A percentile compares a stretch with the other conserved stretches of the same genome.
Evolutionary conservation across 2,797 vertebrate species (phyloP).

Genomic region (Rhabdophis nuchalis): DNA sequence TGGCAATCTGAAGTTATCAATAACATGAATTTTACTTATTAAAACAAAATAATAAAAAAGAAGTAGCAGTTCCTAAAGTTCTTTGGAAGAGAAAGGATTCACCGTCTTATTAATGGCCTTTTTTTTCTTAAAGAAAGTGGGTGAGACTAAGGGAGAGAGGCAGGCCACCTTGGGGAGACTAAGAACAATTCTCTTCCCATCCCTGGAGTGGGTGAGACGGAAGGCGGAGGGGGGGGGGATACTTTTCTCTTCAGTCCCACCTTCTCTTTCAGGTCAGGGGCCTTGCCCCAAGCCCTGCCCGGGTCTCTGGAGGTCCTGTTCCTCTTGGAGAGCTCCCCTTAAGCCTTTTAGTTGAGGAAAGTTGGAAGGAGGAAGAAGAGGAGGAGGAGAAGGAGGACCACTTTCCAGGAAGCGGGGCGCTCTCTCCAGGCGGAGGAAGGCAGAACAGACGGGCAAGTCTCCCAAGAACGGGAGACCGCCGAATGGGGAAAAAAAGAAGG

Average conservation of each 20-base stretch:
- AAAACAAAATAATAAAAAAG: not conserved
- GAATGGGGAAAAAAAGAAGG: not conserved
- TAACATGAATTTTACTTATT: not conserved
- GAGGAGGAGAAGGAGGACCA: not conserved
- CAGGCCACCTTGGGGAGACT: not conserved
- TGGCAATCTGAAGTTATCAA: not conserved
- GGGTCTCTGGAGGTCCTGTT: not conserved
- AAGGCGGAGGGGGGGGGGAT: no score
- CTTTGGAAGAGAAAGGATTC: not conserved
- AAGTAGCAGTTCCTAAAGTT: not conserved
- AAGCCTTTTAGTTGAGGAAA: conserved; percentile 1
- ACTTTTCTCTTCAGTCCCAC: no score
- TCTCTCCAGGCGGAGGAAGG: not conserved
- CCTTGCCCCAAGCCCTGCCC: not conserved
- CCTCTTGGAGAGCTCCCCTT: not conserved
- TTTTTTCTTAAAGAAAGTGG: not conserved
- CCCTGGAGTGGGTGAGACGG: not conserved
- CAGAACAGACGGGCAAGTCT: not conserved
- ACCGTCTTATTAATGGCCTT: no score
- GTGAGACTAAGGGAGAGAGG: not conserved
- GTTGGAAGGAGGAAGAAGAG: not conserved
- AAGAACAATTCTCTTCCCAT: not conserved
- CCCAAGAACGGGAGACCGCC: conserved; percentile 46
- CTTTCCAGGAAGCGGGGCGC: conserved; percentile 8
- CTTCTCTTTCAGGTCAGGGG: not conserved